A percentile compares a stretch with the other conserved stretches of the same genome.
phyloP scores from a whole-genome alignment of 2,797 vertebrate genomes.

The Ptychobarbus kaznakovi region DNA sequence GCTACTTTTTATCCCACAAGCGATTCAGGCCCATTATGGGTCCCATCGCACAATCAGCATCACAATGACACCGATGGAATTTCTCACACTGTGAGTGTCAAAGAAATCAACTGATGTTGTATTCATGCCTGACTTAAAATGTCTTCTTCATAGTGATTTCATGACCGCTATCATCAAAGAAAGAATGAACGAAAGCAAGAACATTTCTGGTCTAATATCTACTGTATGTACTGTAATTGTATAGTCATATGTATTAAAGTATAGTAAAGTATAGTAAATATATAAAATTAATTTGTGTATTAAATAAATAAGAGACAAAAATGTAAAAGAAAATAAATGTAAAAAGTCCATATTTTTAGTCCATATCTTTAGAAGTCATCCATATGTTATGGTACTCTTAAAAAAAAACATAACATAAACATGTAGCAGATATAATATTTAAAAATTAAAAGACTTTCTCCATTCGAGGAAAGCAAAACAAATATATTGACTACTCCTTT shows the following conservation, averaged over 20 bases:
- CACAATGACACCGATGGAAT: neutral
- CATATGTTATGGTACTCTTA: neutral
- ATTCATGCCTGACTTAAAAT: conserved; percentile 47
- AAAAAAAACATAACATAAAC: neutral
- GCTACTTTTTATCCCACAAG: conserved; percentile 60
- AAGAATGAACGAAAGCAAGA: no score
- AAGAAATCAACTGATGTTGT: conserved; percentile 48
- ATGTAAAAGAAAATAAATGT: no score
- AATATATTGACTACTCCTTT: neutral
- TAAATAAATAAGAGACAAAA: neutral
- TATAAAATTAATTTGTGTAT: neutral
- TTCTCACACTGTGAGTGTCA: neutral
- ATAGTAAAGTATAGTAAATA: neutral
- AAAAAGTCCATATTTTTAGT: no score
- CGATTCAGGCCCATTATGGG: conserved; percentile 35
- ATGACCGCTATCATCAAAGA: neutral
- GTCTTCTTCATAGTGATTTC: neutral
- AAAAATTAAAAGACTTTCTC: neutral
- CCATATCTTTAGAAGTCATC: neutral
- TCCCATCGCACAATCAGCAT: neutral
- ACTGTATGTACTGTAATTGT: no score
- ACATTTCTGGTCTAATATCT: neutral
- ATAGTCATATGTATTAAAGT: neutral
- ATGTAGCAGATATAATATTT: neutral
- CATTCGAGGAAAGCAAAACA: neutral